These are phyloP conservation scores for Phaonia tiefii DNA, from an alignment of 2,888 invertebrate species.

Conservation along the genomic window DNA sequence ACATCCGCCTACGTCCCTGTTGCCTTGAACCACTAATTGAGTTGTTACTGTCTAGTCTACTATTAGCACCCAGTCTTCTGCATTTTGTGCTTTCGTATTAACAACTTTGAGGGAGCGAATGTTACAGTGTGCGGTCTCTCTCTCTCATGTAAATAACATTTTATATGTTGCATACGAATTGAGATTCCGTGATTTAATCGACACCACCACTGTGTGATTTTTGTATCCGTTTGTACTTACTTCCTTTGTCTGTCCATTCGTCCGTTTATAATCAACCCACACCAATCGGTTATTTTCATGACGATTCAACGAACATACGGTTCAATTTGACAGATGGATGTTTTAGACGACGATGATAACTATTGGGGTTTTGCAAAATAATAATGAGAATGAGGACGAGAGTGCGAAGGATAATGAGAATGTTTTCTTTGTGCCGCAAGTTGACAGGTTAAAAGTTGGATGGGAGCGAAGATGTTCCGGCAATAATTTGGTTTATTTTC, in stretches of 20 bases:
- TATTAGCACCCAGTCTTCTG: conserved; percentile 13
- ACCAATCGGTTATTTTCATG: conserved; percentile 48
- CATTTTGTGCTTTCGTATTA: background rate
- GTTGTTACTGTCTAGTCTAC: conserved; percentile 21
- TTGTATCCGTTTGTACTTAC: conserved; percentile 33
- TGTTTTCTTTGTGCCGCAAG: no score
- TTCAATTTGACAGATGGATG: conserved; percentile 78
- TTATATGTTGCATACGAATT: conserved; percentile 22
- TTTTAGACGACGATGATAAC: conserved; percentile 10
- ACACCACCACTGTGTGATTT: conserved; percentile 65
- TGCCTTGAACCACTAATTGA: background rate
- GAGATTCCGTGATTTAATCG: conserved; percentile 64
- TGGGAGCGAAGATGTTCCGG: no score
- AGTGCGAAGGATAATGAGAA: no score
- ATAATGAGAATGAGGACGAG: background rate
- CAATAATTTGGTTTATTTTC: no score
- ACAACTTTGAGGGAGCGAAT: conserved; percentile 14
- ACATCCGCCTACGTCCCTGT: conserved; percentile 6
- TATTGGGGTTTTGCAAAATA: background rate
- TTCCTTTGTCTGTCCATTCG: background rate
- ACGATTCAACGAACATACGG: conserved; percentile 68
- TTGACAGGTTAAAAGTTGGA: no score
- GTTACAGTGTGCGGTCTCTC: background rate
- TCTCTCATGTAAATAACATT: background rate
- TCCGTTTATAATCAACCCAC: conserved; percentile 40